Evolutionary conservation across 2,888 invertebrate genomes (phyloP).

Genomic region (Oeneis ivallda): DNA sequence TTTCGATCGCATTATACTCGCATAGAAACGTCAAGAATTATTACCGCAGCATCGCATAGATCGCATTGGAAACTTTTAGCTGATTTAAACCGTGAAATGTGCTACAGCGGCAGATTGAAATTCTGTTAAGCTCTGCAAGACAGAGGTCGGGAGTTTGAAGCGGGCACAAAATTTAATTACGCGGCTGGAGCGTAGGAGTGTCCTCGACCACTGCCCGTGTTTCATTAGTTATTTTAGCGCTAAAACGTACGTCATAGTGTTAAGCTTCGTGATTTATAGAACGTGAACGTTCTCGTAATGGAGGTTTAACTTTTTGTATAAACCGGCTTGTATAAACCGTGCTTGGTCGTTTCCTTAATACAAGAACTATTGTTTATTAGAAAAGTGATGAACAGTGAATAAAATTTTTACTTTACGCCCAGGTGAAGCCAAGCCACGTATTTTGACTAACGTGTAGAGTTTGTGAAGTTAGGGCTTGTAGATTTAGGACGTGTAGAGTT

Average conservation of each 20-base stretch:
- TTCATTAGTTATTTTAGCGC: constrained; percentile 35
- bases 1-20: neutral
- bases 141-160: constrained; percentile 40
- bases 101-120: constrained; percentile 34
- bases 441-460: too few species aligned
- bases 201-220: constrained; percentile 35
- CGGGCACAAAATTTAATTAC: constrained; percentile 44
- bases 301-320: constrained; percentile 14
- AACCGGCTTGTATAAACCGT: too few species aligned
- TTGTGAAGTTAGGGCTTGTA: too few species aligned
- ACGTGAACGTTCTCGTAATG: constrained; percentile 1
- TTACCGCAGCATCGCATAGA: neutral
- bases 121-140: constrained; percentile 39
- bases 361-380: too few species aligned
- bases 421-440: too few species aligned
- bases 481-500: too few species aligned
- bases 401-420: too few species aligned
- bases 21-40: constrained; percentile 4
- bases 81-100: constrained; percentile 33
- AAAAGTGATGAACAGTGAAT: too few species aligned
- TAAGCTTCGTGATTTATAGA: constrained; percentile 18
- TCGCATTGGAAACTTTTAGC: constrained; percentile 11
- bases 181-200: constrained; percentile 35
- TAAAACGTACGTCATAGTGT: constrained; percentile 22
- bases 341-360: too few species aligned